Base-by-base conservation (phyloP, 2,888 invertebrate species). In the Meliscaeva auricollis region DNA sequence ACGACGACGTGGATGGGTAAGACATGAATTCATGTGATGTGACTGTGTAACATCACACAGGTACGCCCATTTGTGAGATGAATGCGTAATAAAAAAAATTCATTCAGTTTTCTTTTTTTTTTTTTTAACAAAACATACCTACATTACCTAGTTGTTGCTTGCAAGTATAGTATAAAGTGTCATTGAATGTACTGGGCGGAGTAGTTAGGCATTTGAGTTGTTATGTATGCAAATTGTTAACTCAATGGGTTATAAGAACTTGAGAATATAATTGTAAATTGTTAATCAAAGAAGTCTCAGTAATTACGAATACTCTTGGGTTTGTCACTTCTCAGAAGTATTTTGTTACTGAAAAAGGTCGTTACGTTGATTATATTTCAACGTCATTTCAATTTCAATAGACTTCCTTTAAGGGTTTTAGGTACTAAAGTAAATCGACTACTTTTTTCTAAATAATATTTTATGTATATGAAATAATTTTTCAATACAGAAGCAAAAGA, bases 191-290 rank as follows among this genome's bases (percentile, higher is more conserved):
- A 78, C 64, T 46, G 73, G 66, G 82, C 64, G 50, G 69, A 46
- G 56, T 41, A 64, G 58, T 22, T 52, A 20, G 26, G 75, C 17
- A 66, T 72, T 62, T 69, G 58, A 15, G 44, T 70, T 54, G 56
- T 75, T 72, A 76, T 75, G 80, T 85, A 80, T 85, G 84, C 66
- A 85, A 85, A 75, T 80, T 80, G 26, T 22, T 44, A 38, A 72
- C 66, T 64, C 38, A 50, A 81, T 48, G 32, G n/a, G 22, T 76
- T 41, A n/a, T n/a, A 11, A 74, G 54, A 83, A 83, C 35, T 46
- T 32, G 58, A 84, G 41, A 76, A 72, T 54, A 48, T 84, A 75
- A 13, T 30, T 58, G 15, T 35, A 20, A 75, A 72, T 76, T 54
- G n/a, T 66, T 5, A 70, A 41, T 68, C 46, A 56, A n/a, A n/a